These are phyloP conservation scores for Drusus annulatus DNA, from an alignment of 1,140 invertebrate species.

Conservation along the genomic window DNA sequence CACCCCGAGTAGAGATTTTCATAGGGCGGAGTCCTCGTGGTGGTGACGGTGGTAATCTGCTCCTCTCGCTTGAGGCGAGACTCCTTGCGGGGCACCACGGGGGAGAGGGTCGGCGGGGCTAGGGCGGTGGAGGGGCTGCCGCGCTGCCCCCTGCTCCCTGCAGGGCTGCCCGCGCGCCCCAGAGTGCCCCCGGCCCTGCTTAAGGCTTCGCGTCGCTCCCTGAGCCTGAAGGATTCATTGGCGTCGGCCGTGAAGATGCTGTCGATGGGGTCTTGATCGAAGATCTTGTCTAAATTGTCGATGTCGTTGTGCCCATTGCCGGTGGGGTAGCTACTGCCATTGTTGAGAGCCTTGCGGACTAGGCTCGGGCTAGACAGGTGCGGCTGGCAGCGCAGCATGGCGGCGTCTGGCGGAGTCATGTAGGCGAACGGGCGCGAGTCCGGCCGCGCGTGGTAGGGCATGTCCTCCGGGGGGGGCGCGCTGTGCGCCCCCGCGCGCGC, in stretches of 20 bases:
- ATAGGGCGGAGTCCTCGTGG: constrained; percentile 55
- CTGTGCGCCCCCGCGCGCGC: background rate
- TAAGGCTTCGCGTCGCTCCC: constrained; percentile 56
- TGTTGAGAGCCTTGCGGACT: constrained; percentile 76
- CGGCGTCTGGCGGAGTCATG: constrained; percentile 70
- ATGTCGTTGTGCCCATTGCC: constrained; percentile 56
- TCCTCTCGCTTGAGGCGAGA: constrained; percentile 65
- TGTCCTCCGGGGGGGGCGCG: constrained; percentile 66
- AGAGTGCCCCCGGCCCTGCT: constrained; percentile 21
- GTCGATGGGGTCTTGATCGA: constrained; percentile 69
- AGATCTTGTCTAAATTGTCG: constrained; percentile 61
- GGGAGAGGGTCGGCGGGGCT: constrained; percentile 62
- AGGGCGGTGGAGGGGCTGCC: background rate
- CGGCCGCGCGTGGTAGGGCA: constrained; percentile 87
- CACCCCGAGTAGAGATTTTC: constrained; percentile 43
- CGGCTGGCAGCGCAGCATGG: constrained; percentile 74
- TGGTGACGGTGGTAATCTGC: constrained; percentile 65
- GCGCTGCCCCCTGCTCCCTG: constrained; percentile 47
- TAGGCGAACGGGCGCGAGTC: constrained; percentile 88
- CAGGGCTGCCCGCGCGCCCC: constrained; percentile 55
- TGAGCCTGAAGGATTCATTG: constrained; percentile 51
- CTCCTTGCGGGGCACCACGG: constrained; percentile 65
- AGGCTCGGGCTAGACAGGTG: constrained; percentile 82
- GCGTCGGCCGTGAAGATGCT: constrained; percentile 51
- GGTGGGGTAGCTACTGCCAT: constrained; percentile 12